Evolutionary conservation across 2,797 vertebrate genomes (phyloP), one percentile per base, ranked within the genome.

Genomic region (Sciurus vulgaris): DNA sequence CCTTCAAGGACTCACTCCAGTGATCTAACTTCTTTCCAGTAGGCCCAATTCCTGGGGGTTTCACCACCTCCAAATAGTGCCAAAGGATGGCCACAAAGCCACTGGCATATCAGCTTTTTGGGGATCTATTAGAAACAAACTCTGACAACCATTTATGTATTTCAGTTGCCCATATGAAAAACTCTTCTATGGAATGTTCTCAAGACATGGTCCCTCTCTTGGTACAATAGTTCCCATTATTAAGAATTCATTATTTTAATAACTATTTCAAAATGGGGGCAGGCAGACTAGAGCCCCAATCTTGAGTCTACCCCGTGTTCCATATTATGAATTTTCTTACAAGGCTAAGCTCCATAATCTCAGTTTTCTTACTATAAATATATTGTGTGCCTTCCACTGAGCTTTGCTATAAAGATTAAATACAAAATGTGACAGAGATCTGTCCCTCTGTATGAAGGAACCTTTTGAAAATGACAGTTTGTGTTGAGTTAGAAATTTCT

Each of bases 201-300:
- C 67, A 13, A 79, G 18, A 49, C 30, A 54, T 54, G 38, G 4
- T 76, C 24, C 14, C 9, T 67, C 7, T 67, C 11, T 63, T 13
- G 13, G 30, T n/a, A 81, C 14, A 88, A 38, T 38, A 74, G 65
- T 51, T 89, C 1, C 4, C 10, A 28, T 26, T 5, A 33, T 33
- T 22, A 73, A 74, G 7, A 81, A 85, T 61, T 24, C 63, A 44
- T 70, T 88, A 70, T 17, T 83, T 90, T 97, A 38, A 3, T 85
- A 59, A 79, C 12, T 86, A 90, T 65, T 79, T 84, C 11, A 69
- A 54, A 93, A 81, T 56, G 35, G 26, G 89, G 28, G 4, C 11
- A 65, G 41, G 47, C 30, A 38, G 5, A 49, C 20, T 63, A 49
- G 22, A 69, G 6, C 44, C 11, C 22, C 13, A 77, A 83, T n/a